Base-by-base conservation (phyloP, 2,888 invertebrate species). In the Drosophila merina region DNA sequence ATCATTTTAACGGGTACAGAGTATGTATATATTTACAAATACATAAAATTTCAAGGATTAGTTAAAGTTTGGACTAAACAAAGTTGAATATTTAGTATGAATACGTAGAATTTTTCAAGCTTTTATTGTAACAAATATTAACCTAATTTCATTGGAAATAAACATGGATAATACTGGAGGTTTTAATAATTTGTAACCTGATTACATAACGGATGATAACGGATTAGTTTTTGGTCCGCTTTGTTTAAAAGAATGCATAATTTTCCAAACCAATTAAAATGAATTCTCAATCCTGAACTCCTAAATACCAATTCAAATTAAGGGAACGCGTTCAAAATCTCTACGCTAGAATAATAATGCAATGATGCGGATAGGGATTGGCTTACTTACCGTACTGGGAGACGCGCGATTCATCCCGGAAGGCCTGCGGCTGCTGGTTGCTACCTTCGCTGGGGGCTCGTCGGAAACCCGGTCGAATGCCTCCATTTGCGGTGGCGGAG, bases 351-450 rank as follows among this genome's bases (percentile, higher is more conserved):
- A 42, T 20, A 42, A n/a, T 3, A 56, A 38, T 64, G 7, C 9
- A 26, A 14, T 8, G 44, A 26, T 12, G 5, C 1, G 26, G 25
- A 8, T 4, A 36, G 14, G 1, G 36, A 10, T 10, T 47, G 20
- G 4, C 0, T 5, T n/a, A 92, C 93, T 94, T 93, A 95, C 95
- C 95, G 89, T 94, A 94, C 92, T 95, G 94, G 47, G 95, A 93
- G 44, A 94, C 93, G 83, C 95, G 93, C n/a, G 94, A 93, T 83
- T 95, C 95, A 89, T 95, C 95, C 71, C 95, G 92, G 89, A 95
- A 95, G 10, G 94, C 94, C 87, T 95, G 95, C n/a, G 95, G 94
- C 75, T 88, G 89, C 75, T 88, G 89, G 49, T 84, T 90, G 57
- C 90, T 93, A 55, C 91, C 92, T 66, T 92, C 92, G 67, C 91